Percentiles rank a stretch among this genome's conserved stretches.
phyloP scores from a whole-genome alignment of 64 coral and sea anemone genomes.

The Astreopora myriophthalma region DNA sequence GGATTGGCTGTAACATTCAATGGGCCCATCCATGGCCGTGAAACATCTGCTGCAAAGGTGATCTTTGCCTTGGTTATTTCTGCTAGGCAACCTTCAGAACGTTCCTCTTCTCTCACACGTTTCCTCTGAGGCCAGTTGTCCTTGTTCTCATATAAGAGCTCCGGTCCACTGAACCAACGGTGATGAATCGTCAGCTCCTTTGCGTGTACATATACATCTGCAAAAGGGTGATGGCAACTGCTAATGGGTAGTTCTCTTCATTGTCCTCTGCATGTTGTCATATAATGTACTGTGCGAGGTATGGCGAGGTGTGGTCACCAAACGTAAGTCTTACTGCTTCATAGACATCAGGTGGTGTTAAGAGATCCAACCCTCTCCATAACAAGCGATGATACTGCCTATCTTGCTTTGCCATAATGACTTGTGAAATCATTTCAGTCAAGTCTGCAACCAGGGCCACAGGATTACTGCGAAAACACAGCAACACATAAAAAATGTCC shows the following conservation, averaged over 20 bases:
- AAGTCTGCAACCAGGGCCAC: constrained; percentile 36
- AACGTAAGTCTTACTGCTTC: constrained; percentile 44
- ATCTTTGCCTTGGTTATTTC: too few relatives aligned
- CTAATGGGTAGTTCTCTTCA: background rate
- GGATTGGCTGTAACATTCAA: too few relatives aligned
- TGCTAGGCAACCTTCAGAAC: too few relatives aligned
- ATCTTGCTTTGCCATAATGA: constrained; percentile 32
- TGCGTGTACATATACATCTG: constrained; percentile 52
- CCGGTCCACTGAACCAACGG: constrained; percentile 28
- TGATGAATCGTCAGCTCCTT: background rate
- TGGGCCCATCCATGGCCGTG: too few relatives aligned
- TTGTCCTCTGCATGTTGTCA: constrained; percentile 4
- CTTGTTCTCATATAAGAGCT: constrained; percentile 26
- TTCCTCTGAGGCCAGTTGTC: too few relatives aligned
- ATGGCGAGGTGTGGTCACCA: constrained; percentile 40
- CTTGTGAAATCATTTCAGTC: constrained; percentile 62
- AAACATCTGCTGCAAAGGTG: too few relatives aligned
- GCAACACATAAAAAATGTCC: constrained; percentile 19
- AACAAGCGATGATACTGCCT: constrained; percentile 44
- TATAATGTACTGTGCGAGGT: constrained; percentile 18
- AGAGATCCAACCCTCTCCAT: constrained; percentile 38
- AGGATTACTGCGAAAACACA: constrained; percentile 35
- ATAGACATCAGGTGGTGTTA: constrained; percentile 26
- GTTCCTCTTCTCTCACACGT: too few relatives aligned
- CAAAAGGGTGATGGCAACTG: background rate